Evolutionary conservation across 2,113 vertebrate genomes (phyloP).

Genomic region (Hydrochoerus hydrochaeris): DNA sequence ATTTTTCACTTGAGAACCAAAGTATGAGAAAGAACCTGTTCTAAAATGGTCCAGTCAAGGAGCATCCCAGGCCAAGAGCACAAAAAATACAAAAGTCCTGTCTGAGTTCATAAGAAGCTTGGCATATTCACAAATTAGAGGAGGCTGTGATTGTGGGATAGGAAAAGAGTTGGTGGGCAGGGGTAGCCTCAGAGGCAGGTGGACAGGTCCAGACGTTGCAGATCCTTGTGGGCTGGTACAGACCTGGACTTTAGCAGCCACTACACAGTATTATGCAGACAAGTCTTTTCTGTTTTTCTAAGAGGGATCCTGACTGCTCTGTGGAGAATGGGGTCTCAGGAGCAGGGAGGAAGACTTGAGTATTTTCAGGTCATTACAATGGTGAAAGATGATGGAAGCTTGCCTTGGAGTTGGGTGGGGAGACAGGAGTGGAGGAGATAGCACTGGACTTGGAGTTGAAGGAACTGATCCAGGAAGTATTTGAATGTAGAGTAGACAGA

Average conservation of each 20-base stretch:
- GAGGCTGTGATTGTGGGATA: background rate
- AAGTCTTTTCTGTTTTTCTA: background rate
- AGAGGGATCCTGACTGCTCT: background rate
- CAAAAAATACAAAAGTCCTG: background rate
- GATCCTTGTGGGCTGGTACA: fast-evolving
- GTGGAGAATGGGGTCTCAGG: background rate
- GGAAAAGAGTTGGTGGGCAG: no score
- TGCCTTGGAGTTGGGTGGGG: background rate
- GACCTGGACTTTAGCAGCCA: background rate
- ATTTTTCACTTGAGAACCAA: background rate
- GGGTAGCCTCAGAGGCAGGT: no score
- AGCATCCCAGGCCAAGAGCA: background rate
- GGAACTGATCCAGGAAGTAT: background rate
- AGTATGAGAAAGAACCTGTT: background rate
- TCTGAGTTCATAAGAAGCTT: background rate
- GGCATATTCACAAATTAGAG: background rate
- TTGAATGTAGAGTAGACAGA: background rate
- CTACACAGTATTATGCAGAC: background rate
- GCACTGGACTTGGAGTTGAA: background rate
- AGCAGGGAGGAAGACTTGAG: background rate
- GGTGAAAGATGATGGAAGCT: background rate
- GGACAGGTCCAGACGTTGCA: background rate
- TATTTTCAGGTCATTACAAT: no score
- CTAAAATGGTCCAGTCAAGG: background rate
- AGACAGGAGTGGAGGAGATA: background rate